Percentiles rank a stretch among this genome's conserved stretches.
These are phyloP conservation scores for Geodia barretti DNA, from an alignment of 37 sponge, comb jelly and placozoan genomes.

Conservation along the genomic window DNA sequence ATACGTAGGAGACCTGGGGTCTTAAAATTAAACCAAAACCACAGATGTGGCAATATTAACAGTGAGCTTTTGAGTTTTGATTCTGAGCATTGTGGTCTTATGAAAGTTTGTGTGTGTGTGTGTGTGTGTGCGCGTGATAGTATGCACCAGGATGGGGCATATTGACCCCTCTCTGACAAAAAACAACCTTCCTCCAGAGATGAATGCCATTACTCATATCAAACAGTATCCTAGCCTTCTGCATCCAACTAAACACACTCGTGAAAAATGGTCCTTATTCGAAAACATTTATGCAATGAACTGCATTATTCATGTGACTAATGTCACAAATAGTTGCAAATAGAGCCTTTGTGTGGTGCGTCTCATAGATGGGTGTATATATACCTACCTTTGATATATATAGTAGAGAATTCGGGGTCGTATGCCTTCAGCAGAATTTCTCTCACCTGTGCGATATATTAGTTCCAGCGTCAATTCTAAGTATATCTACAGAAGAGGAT, in stretches of 20 bases:
- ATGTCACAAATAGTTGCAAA: too few species aligned
- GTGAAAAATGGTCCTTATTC: background rate
- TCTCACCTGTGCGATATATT: conserved; percentile 38
- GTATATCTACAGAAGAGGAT: background rate
- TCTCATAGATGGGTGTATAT: background rate
- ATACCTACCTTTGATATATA: background rate
- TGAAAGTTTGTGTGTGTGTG: too few species aligned
- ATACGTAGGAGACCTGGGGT: background rate
- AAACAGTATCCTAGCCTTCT: conserved; percentile 86
- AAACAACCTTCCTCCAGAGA: conserved; percentile 41
- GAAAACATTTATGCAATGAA: background rate
- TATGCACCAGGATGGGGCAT: background rate
- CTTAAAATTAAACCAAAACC: too few species aligned
- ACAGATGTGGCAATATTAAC: too few species aligned
- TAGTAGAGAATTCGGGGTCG: conserved; percentile 63
- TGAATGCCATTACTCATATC: conserved; percentile 57
- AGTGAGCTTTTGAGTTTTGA: too few species aligned
- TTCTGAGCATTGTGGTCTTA: too few species aligned
- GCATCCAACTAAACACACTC: background rate
- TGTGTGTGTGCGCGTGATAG: too few species aligned
- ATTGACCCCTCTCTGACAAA: too few species aligned
- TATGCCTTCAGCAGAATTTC: conserved; percentile 64
- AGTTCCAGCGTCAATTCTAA: background rate
- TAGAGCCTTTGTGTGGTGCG: too few species aligned
- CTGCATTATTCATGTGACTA: background rate